Evolutionary conservation across 2,113 vertebrate species (phyloP).

Genomic region (Caranx melampygus): DNA sequence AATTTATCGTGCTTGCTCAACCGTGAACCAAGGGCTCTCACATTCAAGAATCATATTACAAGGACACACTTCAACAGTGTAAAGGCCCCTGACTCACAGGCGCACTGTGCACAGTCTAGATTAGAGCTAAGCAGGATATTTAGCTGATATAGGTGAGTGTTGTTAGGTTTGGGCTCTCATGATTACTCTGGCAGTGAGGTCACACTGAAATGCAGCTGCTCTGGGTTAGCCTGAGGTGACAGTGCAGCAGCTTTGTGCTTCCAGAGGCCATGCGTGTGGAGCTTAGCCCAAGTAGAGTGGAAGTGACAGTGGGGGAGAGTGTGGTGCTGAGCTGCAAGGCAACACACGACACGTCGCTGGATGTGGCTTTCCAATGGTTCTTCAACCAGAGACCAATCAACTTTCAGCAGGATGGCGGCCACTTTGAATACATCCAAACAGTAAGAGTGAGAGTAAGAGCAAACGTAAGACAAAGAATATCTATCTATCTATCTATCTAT

Average conservation of each 20-base stretch:
- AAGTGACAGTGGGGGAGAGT: constrained; percentile 96
- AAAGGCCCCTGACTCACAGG: constrained; percentile 38
- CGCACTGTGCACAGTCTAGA: constrained; percentile 29
- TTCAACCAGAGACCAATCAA: constrained; percentile 91
- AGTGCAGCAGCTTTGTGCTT: constrained; percentile 77
- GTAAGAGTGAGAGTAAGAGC: constrained; percentile 87
- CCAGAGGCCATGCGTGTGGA: constrained; percentile 95
- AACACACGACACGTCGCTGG: constrained; percentile 90
- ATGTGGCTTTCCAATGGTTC: constrained; percentile 93
- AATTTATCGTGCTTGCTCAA: constrained; percentile 73
- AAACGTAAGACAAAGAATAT: constrained; percentile 12
- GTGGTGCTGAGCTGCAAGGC: constrained; percentile 96
- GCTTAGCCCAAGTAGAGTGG: constrained; percentile 89
- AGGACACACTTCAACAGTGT: constrained; percentile 54
- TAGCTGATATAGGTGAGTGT: constrained; percentile 46
- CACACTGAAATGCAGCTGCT: constrained; percentile 47
- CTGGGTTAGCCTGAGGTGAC: constrained; percentile 75
- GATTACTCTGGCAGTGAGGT: constrained; percentile 25
- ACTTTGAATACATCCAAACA: constrained; percentile 96
- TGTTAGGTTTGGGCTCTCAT: neutral
- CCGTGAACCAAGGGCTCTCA: constrained; percentile 73
- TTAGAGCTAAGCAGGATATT: constrained; percentile 41
- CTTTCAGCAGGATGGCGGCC: constrained; percentile 91
- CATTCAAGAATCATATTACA: constrained; percentile 74
- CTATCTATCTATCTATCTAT: neutral